Percentiles rank a stretch among this genome's conserved stretches.
These are phyloP conservation scores for Chelonia mydas DNA, from an alignment of 2,797 vertebrate genomes.

Conservation along the genomic window DNA sequence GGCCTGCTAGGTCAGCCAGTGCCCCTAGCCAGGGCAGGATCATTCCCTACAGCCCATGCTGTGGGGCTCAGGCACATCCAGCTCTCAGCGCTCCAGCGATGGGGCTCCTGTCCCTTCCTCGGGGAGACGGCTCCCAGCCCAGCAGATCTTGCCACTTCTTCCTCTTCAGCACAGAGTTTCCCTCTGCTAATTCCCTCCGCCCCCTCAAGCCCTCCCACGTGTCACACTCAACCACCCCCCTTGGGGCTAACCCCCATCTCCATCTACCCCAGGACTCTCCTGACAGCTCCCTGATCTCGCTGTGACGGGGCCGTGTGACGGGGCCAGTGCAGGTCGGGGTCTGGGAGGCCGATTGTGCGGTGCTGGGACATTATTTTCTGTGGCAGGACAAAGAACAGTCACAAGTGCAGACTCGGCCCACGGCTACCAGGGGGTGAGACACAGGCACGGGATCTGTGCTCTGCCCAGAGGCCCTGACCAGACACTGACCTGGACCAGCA, in stretches of 20 bases:
- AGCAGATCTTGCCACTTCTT: not conserved
- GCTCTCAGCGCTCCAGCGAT: not conserved
- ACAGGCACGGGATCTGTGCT: not conserved
- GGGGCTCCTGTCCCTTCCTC: not conserved
- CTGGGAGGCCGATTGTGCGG: fast-evolving
- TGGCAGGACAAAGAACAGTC: not conserved
- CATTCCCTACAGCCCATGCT: no score
- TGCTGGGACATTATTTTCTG: not conserved
- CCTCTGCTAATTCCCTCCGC: not conserved
- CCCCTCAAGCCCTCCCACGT: not conserved
- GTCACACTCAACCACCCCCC: not conserved
- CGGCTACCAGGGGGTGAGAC: not conserved
- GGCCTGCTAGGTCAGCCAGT: no score
- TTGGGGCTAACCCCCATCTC: not conserved
- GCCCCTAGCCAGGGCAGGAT: not conserved
- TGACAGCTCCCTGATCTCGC: not conserved
- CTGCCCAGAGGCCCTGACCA: not conserved
- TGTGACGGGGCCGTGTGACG: fast-evolving
- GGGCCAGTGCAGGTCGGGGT: not conserved
- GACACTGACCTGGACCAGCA: slow-evolving; percentile 69
- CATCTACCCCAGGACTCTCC: not conserved
- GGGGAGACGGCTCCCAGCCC: not conserved
- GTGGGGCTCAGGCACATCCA: not conserved
- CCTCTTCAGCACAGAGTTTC: not conserved
- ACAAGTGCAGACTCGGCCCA: no score